Evolutionary conservation across 2,113 vertebrate species (phyloP).

Genomic region (Empidonax traillii): DNA sequence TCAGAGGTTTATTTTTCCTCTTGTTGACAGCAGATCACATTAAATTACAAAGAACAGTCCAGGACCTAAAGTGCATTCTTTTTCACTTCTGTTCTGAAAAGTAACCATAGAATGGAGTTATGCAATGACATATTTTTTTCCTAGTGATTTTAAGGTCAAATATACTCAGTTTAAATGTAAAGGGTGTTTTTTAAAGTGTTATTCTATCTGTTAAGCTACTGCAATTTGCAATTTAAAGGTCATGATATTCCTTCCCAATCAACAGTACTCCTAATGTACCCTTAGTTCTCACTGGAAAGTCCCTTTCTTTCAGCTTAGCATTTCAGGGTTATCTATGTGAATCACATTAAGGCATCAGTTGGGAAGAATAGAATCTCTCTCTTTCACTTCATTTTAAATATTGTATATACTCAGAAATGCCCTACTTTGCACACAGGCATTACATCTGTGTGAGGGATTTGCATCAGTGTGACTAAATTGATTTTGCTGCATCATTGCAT

Average conservation of each 20-base stretch:
- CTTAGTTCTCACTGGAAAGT: background rate
- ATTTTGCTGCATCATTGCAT: constrained; percentile 58
- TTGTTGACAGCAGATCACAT: constrained; percentile 12
- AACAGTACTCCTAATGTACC: background rate
- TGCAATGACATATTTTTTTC: background rate
- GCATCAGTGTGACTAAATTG: constrained; percentile 57
- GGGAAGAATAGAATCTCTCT: background rate
- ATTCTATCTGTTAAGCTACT: background rate
- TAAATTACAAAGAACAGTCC: constrained; percentile 21
- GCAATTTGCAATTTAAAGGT: background rate
- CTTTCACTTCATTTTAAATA: background rate
- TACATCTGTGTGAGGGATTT: constrained; percentile 29
- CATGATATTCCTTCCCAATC: background rate
- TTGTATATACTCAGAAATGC: background rate
- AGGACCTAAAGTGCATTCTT: background rate
- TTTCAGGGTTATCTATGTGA: background rate
- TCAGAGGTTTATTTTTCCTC: constrained; percentile 19
- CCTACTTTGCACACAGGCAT: constrained; percentile 35
- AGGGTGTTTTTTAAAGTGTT: background rate
- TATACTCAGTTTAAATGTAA: background rate
- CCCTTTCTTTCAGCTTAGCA: background rate
- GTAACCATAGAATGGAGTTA: background rate
- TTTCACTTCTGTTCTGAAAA: constrained; percentile 24
- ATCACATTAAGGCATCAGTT: background rate
- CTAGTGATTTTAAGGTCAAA: constrained; percentile 2